phyloP scores from a whole-genome alignment of 1,140 invertebrate genomes.

The Homalodisca vitripennis region DNA sequence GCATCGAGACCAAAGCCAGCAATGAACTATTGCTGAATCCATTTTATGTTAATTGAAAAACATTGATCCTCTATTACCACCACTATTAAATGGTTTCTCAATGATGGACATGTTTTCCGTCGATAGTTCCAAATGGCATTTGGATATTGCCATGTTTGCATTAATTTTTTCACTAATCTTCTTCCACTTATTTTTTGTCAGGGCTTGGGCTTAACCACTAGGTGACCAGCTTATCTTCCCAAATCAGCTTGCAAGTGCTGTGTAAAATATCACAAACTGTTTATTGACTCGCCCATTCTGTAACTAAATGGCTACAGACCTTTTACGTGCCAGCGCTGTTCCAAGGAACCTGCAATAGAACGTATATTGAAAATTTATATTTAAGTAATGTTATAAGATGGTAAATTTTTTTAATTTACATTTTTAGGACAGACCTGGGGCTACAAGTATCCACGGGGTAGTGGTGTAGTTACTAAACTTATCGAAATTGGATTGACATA shows the following conservation, averaged over 20 bases:
- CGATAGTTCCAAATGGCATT: constrained; percentile 38
- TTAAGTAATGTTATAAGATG: constrained; percentile 22
- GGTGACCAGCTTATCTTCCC: constrained; percentile 21
- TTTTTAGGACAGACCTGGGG: background rate
- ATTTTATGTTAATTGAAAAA: constrained; percentile 52
- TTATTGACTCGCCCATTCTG: constrained; percentile 35
- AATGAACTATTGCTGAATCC: constrained; percentile 49
- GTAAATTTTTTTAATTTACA: background rate
- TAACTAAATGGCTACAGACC: constrained; percentile 31
- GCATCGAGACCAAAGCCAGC: constrained; percentile 49
- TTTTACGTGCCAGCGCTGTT: constrained; percentile 31
- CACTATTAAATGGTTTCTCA: constrained; percentile 50
- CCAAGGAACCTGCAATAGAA: too few species aligned
- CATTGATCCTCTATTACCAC: constrained; percentile 43
- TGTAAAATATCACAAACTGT: constrained; percentile 35
- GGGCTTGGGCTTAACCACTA: constrained; percentile 35
- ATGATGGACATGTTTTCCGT: constrained; percentile 49
- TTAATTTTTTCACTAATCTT: constrained; percentile 22
- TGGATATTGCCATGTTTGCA: constrained; percentile 33
- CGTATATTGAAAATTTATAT: constrained; percentile 30
- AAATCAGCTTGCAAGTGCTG: constrained; percentile 36
- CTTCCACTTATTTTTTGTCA: constrained; percentile 27
- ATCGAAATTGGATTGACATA: constrained; percentile 10
- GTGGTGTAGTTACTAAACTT: background rate
- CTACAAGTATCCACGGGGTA: too few species aligned